Base-by-base conservation (phyloP, 53 echinoderm and acorn worm species). In the Henricia sp. region DNA sequence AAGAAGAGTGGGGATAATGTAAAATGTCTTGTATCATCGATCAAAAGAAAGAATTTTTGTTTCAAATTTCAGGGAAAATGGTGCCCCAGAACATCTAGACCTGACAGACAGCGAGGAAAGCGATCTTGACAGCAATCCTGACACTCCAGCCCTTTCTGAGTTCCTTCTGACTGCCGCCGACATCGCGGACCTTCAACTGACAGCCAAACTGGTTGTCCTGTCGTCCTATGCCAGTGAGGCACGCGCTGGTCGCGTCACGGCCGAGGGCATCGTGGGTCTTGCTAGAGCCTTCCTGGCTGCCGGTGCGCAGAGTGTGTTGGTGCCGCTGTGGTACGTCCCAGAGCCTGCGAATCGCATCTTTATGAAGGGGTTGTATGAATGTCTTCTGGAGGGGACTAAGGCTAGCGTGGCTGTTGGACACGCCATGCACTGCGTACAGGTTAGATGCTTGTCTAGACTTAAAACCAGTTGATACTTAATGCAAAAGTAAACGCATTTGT, bases 161-260 rank as follows among this genome's bases (percentile, higher is more conserved):
- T 95, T 99, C 86, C 89, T 99, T 41, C 84, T 99, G 6, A 95
- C 99, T 2, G 99, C 99, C 21, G 99, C 99, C 23, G 99, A 99
- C 63, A 92, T 99, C 62, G 62, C 92, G 0, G 90, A 92, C 67
- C 94, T 99, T 46, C 92, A 85, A 17, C 94, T 99, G 46, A 90
- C 99, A 0, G 99, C 99, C 30, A 99, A 99, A 67, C 94, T 99
- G 25, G 94, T 99, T 19, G 92, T 99, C 72, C 91, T 99, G 60
- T 95, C 94, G 41, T 90, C 94, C 64, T 94, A 99, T 35, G 85
- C 89, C 82, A 86, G 77, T 40, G 92, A 94, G 64, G 80, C 86
- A 3, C 94, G 94, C 33, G 67, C 88, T 14, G 84, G 88, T 55
- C 90, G 94, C 70, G 84, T 94, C 90, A 99, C 94, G 6, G 83